A percentile compares a stretch with the other conserved stretches of the same genome.
These are phyloP conservation scores for Ganaspis brasiliensis DNA, from an alignment of 2,888 invertebrate genomes.

Conservation along the genomic window DNA sequence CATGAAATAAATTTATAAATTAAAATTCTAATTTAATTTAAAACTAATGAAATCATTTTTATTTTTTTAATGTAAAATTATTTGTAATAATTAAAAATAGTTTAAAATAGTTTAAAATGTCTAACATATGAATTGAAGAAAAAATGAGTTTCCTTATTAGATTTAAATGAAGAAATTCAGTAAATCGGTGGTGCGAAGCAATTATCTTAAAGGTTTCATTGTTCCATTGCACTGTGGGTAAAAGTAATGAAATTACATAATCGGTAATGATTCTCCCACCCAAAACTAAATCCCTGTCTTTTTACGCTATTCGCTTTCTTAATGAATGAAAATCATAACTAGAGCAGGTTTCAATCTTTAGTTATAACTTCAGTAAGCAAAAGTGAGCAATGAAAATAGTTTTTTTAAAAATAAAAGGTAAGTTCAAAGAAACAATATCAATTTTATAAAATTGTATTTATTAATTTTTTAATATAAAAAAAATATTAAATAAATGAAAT, in stretches of 20 bases:
- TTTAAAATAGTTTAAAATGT: no score
- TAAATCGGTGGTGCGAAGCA: conserved; percentile 57
- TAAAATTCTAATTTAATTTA: no score
- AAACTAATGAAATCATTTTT: no score
- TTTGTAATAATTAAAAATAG: neutral
- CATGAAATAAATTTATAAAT: no score
- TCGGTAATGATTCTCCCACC: conserved; percentile 61
- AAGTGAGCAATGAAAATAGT: neutral
- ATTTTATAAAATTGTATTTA: neutral
- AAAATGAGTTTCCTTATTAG: neutral
- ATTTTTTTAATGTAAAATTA: neutral
- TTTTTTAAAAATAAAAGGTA: conserved; percentile 12
- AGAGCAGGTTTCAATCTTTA: neutral
- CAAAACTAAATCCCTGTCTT: conserved; percentile 39
- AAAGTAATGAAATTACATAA: conserved; percentile 71
- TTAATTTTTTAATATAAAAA: no score
- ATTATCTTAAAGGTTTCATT: conserved; percentile 58
- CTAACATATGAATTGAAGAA: neutral
- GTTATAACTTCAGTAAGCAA: conserved; percentile 28
- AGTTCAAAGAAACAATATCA: neutral
- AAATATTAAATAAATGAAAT: no score
- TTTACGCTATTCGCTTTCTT: conserved; percentile 34
- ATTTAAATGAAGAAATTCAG: conserved; percentile 45
- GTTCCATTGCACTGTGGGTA: conserved; percentile 65
- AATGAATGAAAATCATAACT: conserved; percentile 50